phyloP scores from a whole-genome alignment of 2,888 invertebrate species.

The Drosophila macrospina region DNA sequence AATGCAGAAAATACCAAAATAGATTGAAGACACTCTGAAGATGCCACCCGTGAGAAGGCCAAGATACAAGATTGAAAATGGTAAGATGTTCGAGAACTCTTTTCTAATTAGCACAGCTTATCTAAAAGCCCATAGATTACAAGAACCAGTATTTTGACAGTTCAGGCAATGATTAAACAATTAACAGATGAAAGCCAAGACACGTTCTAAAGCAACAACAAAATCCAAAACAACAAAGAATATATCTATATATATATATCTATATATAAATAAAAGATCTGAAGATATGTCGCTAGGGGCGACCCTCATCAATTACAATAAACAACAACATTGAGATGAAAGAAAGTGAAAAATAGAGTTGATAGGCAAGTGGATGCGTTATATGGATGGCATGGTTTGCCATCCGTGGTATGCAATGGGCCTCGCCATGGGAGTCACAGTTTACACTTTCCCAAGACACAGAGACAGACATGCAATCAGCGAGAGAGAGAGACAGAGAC shows the following conservation, averaged over 20 bases:
- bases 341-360: constrained; percentile 75
- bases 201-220: constrained; percentile 58
- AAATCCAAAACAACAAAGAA: constrained; percentile 20
- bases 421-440: constrained; percentile 69
- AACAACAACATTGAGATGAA: constrained; percentile 43
- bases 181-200: constrained; percentile 50
- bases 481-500: constrained; percentile 39
- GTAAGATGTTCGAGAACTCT: constrained; percentile 35
- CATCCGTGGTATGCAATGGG: constrained; percentile 30
- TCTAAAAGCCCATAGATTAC: constrained; percentile 75
- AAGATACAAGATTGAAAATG: constrained; percentile 27
- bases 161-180: constrained; percentile 70
- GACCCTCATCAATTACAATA: constrained; percentile 71
- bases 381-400: constrained; percentile 14
- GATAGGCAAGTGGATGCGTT: constrained; percentile 33
- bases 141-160: constrained; percentile 72
- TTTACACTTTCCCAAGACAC: constrained; percentile 75
- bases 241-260: no score
- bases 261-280: constrained; percentile 33
- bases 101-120: constrained; percentile 72
- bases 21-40: background rate
- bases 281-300: constrained; percentile 35
- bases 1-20: constrained; percentile 43
- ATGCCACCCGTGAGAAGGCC: constrained; percentile 66
- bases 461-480: constrained; percentile 49